Base-by-base conservation (phyloP, 1,140 invertebrate species). In the Hylaeus volcanicus region DNA sequence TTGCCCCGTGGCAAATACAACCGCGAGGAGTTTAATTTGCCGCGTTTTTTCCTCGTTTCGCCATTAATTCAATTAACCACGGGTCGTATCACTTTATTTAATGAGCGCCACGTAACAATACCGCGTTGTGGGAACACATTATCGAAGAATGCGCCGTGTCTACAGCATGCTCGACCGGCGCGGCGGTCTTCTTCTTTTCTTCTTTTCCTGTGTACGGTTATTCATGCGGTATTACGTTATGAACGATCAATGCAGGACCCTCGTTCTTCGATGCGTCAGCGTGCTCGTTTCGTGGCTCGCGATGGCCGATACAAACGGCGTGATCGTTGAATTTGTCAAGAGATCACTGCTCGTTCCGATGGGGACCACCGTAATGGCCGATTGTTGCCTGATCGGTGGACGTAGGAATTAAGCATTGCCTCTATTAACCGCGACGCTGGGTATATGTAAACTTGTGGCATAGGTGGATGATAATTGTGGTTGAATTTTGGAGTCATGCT, bases 201-300 rank as follows among this genome's bases (percentile, higher is more conserved):
- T 39, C 43, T 39, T 51, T 39, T 60, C 55, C 63, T 14, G n/a
- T 56, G 55, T 45, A 70, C 15, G 15, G 55, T 77, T 78, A 72
- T 72, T 71, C 68, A 45, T 56, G 68, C n/a, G 37, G 68, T 5
- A 72, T 72, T 63, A 45, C 68, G 45, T 72, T 71, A 15, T 63
- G 68, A 61, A 71, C 37, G 45, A 71, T 72, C 68, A 63, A 63
- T 78, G 75, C 45, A 51, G 26, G 8, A 12, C 37, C 14, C 3
- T 8, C 55, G 43, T 11, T 51, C 55, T 63, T 53, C 45, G 68
- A 72, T 78, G 48, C 58, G 68, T n/a, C 58, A 63, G 37, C 56
- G 45, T 69, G 43, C 15, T 26, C 64, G 4, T 60, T 60, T 61
- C 9, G 45, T 74, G 2, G 37, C 45, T n/a, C 1, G 5, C 15